Conservation (phyloP, 2,113 vertebrate species). For the Alaudala cheleensis region DNA sequence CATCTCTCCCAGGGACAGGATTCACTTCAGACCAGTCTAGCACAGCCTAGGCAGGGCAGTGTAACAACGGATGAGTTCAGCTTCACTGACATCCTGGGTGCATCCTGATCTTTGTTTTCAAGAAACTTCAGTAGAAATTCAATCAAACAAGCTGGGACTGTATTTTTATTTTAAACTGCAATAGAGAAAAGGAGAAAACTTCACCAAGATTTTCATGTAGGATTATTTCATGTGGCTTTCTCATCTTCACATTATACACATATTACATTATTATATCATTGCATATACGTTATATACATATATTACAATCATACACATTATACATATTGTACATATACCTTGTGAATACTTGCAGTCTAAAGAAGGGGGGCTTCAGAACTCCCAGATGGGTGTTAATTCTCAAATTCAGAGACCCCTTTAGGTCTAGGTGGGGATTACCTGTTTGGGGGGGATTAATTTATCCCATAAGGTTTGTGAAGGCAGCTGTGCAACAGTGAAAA, state of each 20-base stretch:
- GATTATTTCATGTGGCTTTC: not conserved
- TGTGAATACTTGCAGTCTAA: not conserved
- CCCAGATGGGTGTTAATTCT: not conserved
- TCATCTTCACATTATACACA: not conserved
- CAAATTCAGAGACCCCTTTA: not conserved
- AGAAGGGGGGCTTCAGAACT: not conserved
- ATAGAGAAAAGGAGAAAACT: not conserved
- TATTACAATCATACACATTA: not conserved
- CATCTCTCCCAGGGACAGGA: rapidly evolving
- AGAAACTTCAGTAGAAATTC: not conserved
- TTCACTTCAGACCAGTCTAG: not conserved
- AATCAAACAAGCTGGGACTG: not conserved
- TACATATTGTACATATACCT: not conserved
- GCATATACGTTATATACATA: no score
- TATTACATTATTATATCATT: no score
- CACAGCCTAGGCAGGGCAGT: not conserved
- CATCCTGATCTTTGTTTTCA: not conserved
- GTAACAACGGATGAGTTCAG: not conserved
- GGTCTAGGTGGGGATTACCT: not conserved
- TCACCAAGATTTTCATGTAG: not conserved
- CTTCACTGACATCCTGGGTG: not conserved
- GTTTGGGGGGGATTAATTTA: not conserved
- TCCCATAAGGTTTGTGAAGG: not conserved
- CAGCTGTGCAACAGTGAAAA: not conserved
- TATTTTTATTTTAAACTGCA: not conserved